Evolutionary conservation across 1,140 invertebrate species (phyloP).

Genomic region (Drosophila sturtevanti): DNA sequence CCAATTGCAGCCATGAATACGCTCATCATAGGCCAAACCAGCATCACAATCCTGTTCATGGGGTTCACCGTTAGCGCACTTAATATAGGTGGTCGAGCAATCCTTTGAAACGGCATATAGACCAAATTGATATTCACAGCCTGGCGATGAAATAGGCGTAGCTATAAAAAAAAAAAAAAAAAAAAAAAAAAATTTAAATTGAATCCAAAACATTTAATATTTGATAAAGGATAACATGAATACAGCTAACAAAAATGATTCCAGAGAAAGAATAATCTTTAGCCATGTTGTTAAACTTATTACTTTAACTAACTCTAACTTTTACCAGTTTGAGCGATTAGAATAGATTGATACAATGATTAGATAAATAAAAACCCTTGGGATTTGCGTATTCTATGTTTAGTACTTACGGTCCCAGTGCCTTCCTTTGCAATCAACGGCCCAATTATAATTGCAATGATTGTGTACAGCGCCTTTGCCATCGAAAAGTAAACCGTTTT

Average conservation of each 20-base stretch:
- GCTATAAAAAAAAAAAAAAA: conserved; percentile 83
- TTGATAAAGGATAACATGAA: no score
- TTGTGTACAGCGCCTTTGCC: conserved; percentile 94
- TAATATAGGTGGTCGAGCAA: conserved; percentile 93
- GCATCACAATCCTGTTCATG: conserved; percentile 91
- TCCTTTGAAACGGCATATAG: conserved; percentile 90
- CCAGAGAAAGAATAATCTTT: no score
- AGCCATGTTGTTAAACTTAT: no score
- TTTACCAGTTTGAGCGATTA: no score
- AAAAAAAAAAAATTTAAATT: no score
- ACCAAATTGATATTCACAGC: conserved; percentile 95
- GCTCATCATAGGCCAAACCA: conserved; percentile 94
- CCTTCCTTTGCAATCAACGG: conserved; percentile 93
- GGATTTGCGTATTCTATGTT: not conserved
- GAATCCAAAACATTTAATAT: not conserved
- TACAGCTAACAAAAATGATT: no score
- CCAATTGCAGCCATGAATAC: conserved; percentile 95
- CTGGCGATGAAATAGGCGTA: conserved; percentile 89
- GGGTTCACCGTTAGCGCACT: conserved; percentile 92
- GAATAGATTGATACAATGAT: no score
- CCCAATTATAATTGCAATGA: conserved; percentile 97
- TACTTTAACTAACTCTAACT: no score
- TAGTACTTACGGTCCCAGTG: conserved; percentile 89
- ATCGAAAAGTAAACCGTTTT: conserved; percentile 95
- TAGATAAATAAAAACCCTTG: no score